These are phyloP conservation scores for Erythrocercus mccallii DNA, from an alignment of 2,113 vertebrate species.

Conservation along the genomic window DNA sequence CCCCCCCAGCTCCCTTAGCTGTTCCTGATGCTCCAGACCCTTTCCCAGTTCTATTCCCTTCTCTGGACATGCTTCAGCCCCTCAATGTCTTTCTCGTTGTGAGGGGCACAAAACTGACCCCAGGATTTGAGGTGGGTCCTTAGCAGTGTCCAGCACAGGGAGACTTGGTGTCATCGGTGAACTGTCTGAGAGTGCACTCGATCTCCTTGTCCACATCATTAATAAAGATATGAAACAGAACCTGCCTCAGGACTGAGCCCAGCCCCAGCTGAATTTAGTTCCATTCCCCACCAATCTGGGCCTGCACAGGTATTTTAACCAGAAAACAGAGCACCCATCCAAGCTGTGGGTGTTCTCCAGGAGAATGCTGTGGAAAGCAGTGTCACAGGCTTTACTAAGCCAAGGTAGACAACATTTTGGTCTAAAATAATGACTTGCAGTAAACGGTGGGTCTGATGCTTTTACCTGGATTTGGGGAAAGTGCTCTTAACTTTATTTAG, in stretches of 20 bases:
- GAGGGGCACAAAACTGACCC: not conserved
- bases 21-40: not conserved
- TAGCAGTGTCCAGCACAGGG: not conserved
- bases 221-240: not conserved
- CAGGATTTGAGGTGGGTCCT: not conserved
- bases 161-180: not conserved
- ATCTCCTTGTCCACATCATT: too few species aligned
- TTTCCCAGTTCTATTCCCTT: not conserved
- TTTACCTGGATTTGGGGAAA: not conserved
- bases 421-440: not conserved
- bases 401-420: not conserved
- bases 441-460: not conserved
- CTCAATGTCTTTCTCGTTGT: not conserved
- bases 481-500: not conserved
- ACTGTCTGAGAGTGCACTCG: fast-evolving
- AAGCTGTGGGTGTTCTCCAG: not conserved
- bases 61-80: not conserved
- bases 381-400: not conserved
- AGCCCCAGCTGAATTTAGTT: not conserved
- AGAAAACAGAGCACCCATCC: not conserved
- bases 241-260: not conserved
- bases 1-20: not conserved
- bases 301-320: not conserved
- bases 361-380: not conserved
- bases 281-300: not conserved